Percentiles rank a stretch among this genome's conserved stretches.
phyloP scores from a whole-genome alignment of 1,140 invertebrate species.

The Chrysoperla carnea region DNA sequence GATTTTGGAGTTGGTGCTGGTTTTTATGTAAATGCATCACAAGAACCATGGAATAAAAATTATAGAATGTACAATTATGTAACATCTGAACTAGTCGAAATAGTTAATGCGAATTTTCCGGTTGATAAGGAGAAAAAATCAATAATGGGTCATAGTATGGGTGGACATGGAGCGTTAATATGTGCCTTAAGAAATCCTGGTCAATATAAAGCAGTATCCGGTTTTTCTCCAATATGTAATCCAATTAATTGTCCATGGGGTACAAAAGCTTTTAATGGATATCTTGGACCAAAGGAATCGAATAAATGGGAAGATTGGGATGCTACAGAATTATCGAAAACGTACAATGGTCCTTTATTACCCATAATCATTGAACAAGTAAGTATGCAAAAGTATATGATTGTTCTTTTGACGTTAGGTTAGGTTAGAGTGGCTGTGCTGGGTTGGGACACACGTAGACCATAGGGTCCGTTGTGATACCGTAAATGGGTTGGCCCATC shows the following conservation, averaged over 20 bases:
- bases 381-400: constrained; percentile 7
- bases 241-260: constrained; percentile 77
- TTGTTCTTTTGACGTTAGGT: constrained; percentile 1
- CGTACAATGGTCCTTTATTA: constrained; percentile 69
- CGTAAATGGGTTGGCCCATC: too few species aligned
- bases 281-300: constrained; percentile 53
- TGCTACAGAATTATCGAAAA: constrained; percentile 64
- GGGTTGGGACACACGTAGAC: too few species aligned
- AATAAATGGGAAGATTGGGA: constrained; percentile 72
- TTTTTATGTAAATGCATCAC: constrained; percentile 87
- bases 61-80: constrained; percentile 96
- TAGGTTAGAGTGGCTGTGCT: too few species aligned
- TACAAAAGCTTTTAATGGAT: constrained; percentile 70
- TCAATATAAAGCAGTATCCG: constrained; percentile 76
- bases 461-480: too few species aligned
- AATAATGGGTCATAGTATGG: constrained; percentile 91
- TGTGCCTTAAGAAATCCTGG: constrained; percentile 85
- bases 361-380: constrained; percentile 87
- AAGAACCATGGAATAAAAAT: constrained; percentile 82
- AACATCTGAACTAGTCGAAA: constrained; percentile 68
- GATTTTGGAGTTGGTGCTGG: constrained; percentile 93
- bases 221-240: constrained; percentile 94
- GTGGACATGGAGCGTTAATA: constrained; percentile 89
- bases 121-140: constrained; percentile 40
- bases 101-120: constrained; percentile 62